These are phyloP conservation scores for Morus bassanus DNA, from an alignment of 2,797 vertebrate species.

Conservation along the genomic window DNA sequence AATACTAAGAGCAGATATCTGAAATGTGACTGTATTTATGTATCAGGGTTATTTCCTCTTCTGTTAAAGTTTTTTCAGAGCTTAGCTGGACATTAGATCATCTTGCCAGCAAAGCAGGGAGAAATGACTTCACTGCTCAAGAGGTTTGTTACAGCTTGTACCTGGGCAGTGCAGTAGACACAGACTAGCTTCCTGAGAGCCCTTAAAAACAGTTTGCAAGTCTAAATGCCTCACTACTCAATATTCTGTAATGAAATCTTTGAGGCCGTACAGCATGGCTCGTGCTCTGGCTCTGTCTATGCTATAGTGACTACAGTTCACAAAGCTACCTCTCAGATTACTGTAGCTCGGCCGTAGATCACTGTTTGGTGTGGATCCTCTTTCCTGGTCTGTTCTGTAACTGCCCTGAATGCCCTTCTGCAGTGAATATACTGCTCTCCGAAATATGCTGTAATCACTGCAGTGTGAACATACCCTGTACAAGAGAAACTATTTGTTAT, in stretches of 20 bases:
- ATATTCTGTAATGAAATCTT: neutral
- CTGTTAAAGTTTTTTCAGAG: neutral
- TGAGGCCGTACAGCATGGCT: neutral
- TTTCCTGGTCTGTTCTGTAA: neutral
- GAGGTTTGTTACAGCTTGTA: neutral
- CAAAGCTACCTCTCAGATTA: neutral
- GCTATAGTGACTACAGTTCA: neutral
- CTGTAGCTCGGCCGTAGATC: neutral
- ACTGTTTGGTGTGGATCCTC: neutral
- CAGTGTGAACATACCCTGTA: neutral
- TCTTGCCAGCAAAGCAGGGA: neutral
- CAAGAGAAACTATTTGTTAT: neutral
- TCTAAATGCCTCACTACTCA: neutral
- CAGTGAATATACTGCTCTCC: neutral
- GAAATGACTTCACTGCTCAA: neutral
- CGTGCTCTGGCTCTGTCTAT: fast-evolving
- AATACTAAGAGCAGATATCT: neutral
- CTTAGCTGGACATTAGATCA: neutral
- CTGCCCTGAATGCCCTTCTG: neutral
- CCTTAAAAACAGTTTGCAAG: neutral
- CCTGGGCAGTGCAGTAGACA: neutral
- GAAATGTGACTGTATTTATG: neutral
- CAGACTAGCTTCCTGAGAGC: neutral
- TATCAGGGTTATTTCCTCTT: neutral
- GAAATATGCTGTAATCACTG: neutral